phyloP scores from a whole-genome alignment of 2,888 invertebrate species.

The Hirtodrosophila confusa region DNA sequence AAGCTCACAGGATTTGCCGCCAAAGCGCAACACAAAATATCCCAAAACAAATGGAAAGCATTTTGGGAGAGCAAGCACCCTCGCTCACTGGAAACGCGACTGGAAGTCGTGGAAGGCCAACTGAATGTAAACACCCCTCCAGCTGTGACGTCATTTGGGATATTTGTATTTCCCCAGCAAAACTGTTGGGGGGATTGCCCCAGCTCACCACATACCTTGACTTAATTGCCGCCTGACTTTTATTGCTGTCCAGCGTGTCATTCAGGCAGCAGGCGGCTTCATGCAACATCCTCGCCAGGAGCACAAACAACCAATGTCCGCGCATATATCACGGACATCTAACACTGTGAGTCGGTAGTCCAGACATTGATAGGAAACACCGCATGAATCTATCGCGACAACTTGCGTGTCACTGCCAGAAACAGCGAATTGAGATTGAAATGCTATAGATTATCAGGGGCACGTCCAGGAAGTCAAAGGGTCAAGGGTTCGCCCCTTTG shows the following conservation, averaged over 20 bases:
- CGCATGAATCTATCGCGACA: slow-evolving; percentile 41
- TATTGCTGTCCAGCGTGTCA: slow-evolving; percentile 64
- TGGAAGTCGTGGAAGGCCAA: slow-evolving; percentile 14
- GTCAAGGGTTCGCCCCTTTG: too few relatives aligned
- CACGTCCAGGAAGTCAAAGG: slow-evolving; percentile 4
- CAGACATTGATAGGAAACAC: slow-evolving; percentile 36
- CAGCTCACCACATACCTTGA: slow-evolving; percentile 36
- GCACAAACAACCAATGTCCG: slow-evolving; percentile 33
- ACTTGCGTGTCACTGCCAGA: slow-evolving; percentile 34
- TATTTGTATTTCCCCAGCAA: slow-evolving; percentile 30
- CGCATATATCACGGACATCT: slow-evolving; percentile 44
- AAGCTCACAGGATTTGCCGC: slow-evolving; percentile 44
- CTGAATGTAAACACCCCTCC: slow-evolving; percentile 34
- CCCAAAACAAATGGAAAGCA: slow-evolving; percentile 65
- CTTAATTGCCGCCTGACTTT: slow-evolving; percentile 71
- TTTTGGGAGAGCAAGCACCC: slow-evolving; percentile 4
- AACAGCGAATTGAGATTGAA: slow-evolving; percentile 41
- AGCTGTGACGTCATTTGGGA: slow-evolving; percentile 56
- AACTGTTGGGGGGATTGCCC: slow-evolving; percentile 1
- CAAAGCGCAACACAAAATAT: slow-evolving; percentile 51
- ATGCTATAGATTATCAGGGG: slow-evolving; percentile 1
- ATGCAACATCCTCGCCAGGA: slow-evolving; percentile 14
- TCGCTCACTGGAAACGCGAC: slow-evolving; percentile 32
- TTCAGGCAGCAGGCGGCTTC: slow-evolving; percentile 31
- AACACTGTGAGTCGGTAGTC: slow-evolving; percentile 30